Percentiles rank a stretch among this genome's conserved stretches.
phyloP scores from a whole-genome alignment of 2,888 invertebrate genomes.

The Lasius fuliginosus region DNA sequence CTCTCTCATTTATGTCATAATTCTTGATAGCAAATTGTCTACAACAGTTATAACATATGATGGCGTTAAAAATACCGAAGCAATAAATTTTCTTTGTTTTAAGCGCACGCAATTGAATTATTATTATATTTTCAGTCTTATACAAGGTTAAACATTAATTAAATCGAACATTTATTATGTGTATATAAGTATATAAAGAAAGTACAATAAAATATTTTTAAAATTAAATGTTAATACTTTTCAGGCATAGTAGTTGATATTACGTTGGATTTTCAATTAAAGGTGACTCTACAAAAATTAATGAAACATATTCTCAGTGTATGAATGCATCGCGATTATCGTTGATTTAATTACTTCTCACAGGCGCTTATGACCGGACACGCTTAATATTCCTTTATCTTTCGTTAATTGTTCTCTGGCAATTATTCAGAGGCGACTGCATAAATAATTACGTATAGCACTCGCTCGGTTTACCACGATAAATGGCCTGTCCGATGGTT shows the following conservation, averaged over 20 bases:
- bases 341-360: constrained; percentile 38
- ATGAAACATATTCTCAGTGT: background rate
- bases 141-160: background rate
- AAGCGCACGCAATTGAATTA: background rate
- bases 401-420: constrained; percentile 64
- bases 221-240: background rate
- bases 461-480: constrained; percentile 64
- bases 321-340: constrained; percentile 5
- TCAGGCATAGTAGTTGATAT: background rate
- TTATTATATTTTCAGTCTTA: background rate
- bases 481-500: constrained; percentile 69
- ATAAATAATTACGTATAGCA: constrained; percentile 70
- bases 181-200: too few species aligned
- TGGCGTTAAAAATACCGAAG: constrained; percentile 25
- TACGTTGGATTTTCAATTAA: background rate
- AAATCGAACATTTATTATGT: background rate
- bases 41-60: background rate
- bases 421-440: constrained; percentile 72
- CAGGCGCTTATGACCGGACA: constrained; percentile 1
- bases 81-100: constrained; percentile 11
- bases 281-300: constrained; percentile 21
- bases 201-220: background rate
- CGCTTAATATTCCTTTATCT: constrained; percentile 38
- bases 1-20: constrained; percentile 48
- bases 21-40: constrained; percentile 30